A percentile compares a stretch with the other conserved stretches of the same genome.
Conservation (phyloP, 2,888 invertebrate species). For the Limulus polyphemus region DNA sequence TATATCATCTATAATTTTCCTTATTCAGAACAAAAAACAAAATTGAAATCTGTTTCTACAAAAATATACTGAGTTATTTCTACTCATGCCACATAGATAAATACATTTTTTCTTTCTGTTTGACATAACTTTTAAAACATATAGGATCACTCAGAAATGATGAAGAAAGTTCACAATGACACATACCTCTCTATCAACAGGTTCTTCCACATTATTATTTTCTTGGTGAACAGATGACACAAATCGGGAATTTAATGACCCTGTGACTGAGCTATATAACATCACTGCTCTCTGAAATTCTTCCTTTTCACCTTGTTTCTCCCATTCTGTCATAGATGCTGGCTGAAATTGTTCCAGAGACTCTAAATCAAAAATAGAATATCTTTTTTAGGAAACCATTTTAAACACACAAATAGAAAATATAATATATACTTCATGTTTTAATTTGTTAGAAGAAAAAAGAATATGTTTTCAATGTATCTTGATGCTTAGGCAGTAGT, state of each 20-base stretch:
- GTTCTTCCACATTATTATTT: no score
- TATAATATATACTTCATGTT: conserved; percentile 4
- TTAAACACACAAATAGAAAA: conserved; percentile 1
- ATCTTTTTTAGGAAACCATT: conserved; percentile 1
- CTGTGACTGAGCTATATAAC: conserved; percentile 51
- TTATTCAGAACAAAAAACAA: no score
- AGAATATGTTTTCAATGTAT: neutral
- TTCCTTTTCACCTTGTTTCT: conserved; percentile 58
- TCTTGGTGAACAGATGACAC: conserved; percentile 42
- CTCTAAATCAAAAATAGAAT: conserved; percentile 28
- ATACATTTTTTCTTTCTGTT: no score
- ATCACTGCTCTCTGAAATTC: conserved; percentile 67
- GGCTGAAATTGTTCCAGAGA: conserved; percentile 35
- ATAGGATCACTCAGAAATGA: no score
- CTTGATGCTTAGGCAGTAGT: neutral
- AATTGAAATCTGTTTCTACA: no score
- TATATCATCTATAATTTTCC: no score
- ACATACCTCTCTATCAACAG: no score
- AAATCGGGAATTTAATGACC: conserved; percentile 47
- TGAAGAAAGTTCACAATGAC: no score
- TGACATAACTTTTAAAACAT: no score
- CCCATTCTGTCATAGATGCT: conserved; percentile 59
- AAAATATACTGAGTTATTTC: no score
- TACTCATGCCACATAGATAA: no score
- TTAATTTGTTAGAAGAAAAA: neutral